phyloP scores from a whole-genome alignment of 1,140 invertebrate species.

The Calosoma granatense region DNA sequence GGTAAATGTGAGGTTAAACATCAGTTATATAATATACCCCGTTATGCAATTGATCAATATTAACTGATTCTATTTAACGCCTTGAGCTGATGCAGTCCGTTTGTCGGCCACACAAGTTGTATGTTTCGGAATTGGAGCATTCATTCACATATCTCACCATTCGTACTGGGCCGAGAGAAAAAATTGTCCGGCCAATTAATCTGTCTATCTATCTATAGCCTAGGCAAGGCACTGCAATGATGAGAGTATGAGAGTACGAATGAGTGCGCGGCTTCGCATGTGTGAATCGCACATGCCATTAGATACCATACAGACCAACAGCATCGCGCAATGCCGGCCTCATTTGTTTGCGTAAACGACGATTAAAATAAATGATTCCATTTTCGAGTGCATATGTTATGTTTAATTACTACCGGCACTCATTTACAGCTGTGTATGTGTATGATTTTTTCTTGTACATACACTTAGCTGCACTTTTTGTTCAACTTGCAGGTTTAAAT shows the following conservation, averaged over 20 bases:
- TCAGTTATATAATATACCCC: too few species aligned
- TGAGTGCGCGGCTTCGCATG: background rate
- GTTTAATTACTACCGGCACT: slow-evolving; percentile 6
- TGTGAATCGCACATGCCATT: background rate
- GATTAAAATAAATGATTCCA: slow-evolving; percentile 7
- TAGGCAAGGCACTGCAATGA: too few species aligned
- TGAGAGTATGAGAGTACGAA: background rate
- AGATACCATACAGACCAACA: background rate
- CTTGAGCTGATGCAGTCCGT: too few species aligned
- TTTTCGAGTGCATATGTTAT: background rate
- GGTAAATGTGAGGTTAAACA: too few species aligned
- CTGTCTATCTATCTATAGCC: background rate
- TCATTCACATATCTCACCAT: background rate
- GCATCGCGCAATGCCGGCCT: background rate
- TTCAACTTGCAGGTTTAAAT: too few species aligned
- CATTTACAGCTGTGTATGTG: background rate
- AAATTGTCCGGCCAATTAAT: background rate
- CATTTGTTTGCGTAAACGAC: slow-evolving; percentile 6
- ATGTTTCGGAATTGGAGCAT: background rate
- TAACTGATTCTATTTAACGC: too few species aligned
- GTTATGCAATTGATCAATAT: too few species aligned
- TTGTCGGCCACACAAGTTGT: background rate
- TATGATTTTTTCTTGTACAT: background rate
- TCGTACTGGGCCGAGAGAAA: background rate
- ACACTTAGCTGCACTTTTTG: too few species aligned